These are phyloP conservation scores for Steatocranus sp. DNA, from an alignment of 2,797 vertebrate species.

Conservation along the genomic window DNA sequence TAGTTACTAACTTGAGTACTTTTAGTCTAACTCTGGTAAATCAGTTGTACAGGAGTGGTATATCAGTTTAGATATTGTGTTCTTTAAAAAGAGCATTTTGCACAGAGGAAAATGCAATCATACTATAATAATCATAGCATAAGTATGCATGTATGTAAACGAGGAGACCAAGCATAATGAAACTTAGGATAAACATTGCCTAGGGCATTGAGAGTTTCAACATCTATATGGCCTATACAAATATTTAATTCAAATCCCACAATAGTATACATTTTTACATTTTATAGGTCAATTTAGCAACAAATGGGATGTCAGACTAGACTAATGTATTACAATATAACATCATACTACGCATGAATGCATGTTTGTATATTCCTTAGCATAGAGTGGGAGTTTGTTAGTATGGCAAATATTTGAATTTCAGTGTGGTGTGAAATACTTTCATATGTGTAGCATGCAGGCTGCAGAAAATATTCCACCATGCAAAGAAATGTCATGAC, in stretches of 20 bases:
- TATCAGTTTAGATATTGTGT: slow-evolving; percentile 5
- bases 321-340: neutral
- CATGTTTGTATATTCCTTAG: neutral
- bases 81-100: neutral
- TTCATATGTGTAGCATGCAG: neutral
- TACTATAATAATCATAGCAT: neutral
- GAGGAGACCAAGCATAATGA: neutral
- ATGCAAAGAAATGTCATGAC: neutral
- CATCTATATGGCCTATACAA: neutral
- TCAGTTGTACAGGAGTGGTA: neutral
- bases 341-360: neutral
- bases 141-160: neutral
- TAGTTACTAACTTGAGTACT: slow-evolving; percentile 54
- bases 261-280: neutral
- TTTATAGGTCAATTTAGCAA: neutral
- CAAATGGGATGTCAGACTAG: neutral
- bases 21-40: slow-evolving; percentile 5
- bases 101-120: neutral
- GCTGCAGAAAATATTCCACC: neutral
- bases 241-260: neutral
- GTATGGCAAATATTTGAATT: neutral
- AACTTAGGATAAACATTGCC: neutral
- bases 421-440: neutral
- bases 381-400: neutral
- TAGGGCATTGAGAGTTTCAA: no score